Evolutionary conservation across 2,888 invertebrate genomes (phyloP), one percentile per base, ranked within the genome.

Genomic region (Leucophora obtusa): DNA sequence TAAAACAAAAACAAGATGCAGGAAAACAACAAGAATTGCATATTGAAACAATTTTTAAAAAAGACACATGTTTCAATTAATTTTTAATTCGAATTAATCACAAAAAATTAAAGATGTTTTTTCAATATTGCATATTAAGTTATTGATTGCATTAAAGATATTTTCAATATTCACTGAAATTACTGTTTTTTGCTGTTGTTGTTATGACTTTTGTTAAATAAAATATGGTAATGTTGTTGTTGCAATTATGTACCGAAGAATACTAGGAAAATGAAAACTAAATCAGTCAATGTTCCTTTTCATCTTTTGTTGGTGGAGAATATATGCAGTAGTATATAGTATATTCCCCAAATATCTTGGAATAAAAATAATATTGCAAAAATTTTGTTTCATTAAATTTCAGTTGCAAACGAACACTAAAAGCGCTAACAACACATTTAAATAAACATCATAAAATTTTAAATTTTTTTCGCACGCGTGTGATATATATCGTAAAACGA

Each of bases 401-500:
- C 81, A 81, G 81, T 81, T 81, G 81, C 81, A 81, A 81, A 81
- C 81, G 81, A 81, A 81, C 81, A 78, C 59, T 81, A 73, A 81
- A 74, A 81, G 73, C 81, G 81, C 77, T 81, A 70, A 81, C 81
- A 78, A 78, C 81, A 70, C n/a, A 17, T 58, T 53, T 38, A 38
- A 28, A 60, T 51, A 58, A 60, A 35, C 6, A n/a, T 47, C 1
- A 28, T 47, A 43, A 60, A 54, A 68, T 60, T 6, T 60, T 28
- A 3, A 28, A 28, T 28, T 71, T 56, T 73, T 76, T 80, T 75
- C 72, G 59, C 81, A 73, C 73, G 70, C 81, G 81, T 77, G 77
- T 65, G 81, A 77, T 73, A 77, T 76, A 66, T n/a, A n/a, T n/a
- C 58, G 53, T 62, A 70, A 80, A 70, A 70, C 81, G 73, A 78